Percentiles rank a stretch among this genome's conserved stretches.
These are phyloP conservation scores for Exaiptasia diaphana DNA, from an alignment of 64 coral and sea anemone genomes.

Conservation along the genomic window DNA sequence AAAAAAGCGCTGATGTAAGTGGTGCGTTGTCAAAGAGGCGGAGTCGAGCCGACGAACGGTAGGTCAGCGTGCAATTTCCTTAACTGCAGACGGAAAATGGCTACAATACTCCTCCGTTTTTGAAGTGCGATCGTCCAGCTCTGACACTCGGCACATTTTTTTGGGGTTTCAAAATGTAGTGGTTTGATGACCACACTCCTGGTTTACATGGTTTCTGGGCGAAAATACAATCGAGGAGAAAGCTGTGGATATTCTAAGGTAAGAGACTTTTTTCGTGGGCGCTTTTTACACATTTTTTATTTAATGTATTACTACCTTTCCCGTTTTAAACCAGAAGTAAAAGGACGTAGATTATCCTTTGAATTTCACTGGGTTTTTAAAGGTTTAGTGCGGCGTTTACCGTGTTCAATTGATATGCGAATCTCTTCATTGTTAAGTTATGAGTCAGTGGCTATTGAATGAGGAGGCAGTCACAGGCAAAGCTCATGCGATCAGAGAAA, in stretches of 20 bases:
- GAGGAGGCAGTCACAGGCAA: neutral
- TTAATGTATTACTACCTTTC: too few relatives aligned
- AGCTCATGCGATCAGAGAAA: neutral
- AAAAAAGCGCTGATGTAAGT: neutral
- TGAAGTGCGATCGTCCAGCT: neutral
- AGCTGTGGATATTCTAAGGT: neutral
- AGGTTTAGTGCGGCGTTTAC: neutral
- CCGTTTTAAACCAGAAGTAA: too few relatives aligned
- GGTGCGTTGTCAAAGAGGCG: neutral
- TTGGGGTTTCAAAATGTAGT: neutral
- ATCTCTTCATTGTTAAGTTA: neutral
- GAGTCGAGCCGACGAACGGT: neutral
- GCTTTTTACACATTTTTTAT: neutral
- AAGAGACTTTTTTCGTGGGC: neutral
- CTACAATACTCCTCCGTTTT: too few relatives aligned
- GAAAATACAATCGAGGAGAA: neutral
- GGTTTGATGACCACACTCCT: neutral
- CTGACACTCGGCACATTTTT: neutral
- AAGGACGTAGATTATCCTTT: too few relatives aligned
- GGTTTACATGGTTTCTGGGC: neutral
- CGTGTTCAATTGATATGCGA: neutral
- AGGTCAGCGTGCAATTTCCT: slow-evolving; percentile 5
- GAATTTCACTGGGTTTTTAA: too few relatives aligned
- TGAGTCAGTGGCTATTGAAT: neutral
- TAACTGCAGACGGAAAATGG: neutral